phyloP scores from a whole-genome alignment of 2,113 vertebrate genomes.

The Lathamus discolor region DNA sequence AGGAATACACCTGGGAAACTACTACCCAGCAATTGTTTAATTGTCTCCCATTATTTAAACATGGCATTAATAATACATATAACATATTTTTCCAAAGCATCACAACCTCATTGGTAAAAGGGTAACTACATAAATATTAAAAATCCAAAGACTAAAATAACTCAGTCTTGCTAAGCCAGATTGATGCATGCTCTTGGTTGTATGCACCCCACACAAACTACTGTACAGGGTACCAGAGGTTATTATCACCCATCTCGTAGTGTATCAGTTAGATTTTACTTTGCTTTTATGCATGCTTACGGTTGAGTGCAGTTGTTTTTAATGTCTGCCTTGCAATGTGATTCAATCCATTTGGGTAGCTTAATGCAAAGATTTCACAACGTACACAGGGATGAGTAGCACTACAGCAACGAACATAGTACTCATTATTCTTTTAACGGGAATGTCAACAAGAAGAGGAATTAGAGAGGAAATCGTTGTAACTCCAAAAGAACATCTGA shows the following conservation, averaged over 20 bases:
- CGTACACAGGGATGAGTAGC: slow-evolving; percentile 49
- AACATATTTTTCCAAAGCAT: slow-evolving; percentile 1
- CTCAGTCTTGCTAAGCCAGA: neutral
- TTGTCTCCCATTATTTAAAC: slow-evolving; percentile 35
- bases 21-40: slow-evolving; percentile 6
- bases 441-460: slow-evolving; percentile 65
- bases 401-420: neutral
- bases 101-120: slow-evolving; percentile 2
- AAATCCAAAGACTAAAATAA: slow-evolving; percentile 2
- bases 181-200: fast-evolving
- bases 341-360: slow-evolving; percentile 26
- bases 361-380: slow-evolving; percentile 57
- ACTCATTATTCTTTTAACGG: slow-evolving; percentile 70
- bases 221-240: neutral
- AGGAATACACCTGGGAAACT: slow-evolving; percentile 17
- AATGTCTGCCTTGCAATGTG: neutral
- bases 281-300: neutral
- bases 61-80: neutral
- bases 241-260: neutral
- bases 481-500: slow-evolving; percentile 74
- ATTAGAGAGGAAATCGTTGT: slow-evolving; percentile 68
- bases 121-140: slow-evolving; percentile 17
- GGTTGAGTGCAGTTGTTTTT: slow-evolving; percentile 31
- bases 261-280: neutral
- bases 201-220: neutral